Base-by-base conservation (phyloP, 2,113 vertebrate genomes). In the Alligator mississippiensis region DNA sequence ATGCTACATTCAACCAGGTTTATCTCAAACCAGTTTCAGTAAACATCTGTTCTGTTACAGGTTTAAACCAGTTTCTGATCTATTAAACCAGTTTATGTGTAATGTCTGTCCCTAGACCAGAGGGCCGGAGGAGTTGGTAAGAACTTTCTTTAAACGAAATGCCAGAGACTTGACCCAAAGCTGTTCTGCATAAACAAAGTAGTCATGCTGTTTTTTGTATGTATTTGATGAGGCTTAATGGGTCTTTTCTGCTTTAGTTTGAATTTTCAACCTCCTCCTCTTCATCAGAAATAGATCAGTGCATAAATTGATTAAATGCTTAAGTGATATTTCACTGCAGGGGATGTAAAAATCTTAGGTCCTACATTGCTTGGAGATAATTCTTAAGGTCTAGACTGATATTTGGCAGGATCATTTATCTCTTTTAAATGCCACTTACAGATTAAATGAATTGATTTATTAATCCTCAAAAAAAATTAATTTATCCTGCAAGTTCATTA, bases 101-200 rank as follows among this genome's bases (percentile, higher is more conserved):
- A 38, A 38, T 38, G 38, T 38, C 38, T 38, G 38, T 38, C 38
- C 38, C 38, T 38, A 38, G 38, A 5, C 38, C 38, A 90, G 92
- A 96, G 95, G 92, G 92, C 90, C 93, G 93, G 87, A 93, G 90
- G 94, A 95, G 94, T 96, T 95, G 88, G 81, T 68, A 70, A 57
- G 91, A 86, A 84, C 92, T 97, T 91, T 86, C 92, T 88, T 81
- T 95, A 93, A 96, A 96, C 92, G 89, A 97, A 96, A 96, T 96
- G 95, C 91, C 93, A 95, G 95, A 95, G 89, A 96, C 88, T 91
- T 96, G 94, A 92, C 91, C 89, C 76, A 0, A 3, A 84, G 76
- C 78, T 92, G n/a, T 62, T 93, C 87, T 82, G 9, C 82, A 80
- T 89, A 62, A 85, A 93, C 92, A 77, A 93, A 89, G 77, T 60